Evolutionary conservation across 1,140 invertebrate genomes (phyloP), one percentile per base, ranked within the genome.

Genomic region (Drosophila neocordata): DNA sequence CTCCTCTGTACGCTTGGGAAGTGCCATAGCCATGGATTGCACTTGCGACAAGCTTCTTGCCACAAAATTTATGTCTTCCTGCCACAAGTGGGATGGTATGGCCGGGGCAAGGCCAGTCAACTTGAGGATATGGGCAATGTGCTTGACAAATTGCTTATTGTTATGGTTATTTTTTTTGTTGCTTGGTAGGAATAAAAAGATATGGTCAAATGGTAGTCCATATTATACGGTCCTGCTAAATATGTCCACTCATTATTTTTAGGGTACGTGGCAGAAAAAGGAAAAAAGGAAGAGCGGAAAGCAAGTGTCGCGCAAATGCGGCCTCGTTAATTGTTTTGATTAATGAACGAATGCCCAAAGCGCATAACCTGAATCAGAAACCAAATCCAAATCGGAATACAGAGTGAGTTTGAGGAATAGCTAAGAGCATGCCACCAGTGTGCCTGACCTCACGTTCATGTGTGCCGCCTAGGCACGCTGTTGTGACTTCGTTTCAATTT

Each of bases 261-360:
- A 4, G 69, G 37, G 38, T 87, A 87, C 82, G 83, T 85, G 82
- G 22, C 22, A 78, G 75, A 87, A 87, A 65, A 69, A 64, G 13
- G 9, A 35, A 31, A 57, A 12, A 7, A 1, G 22, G n/a, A 13
- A 37, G 15, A 72, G 67, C 63, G 81, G 82, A 85, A 87, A 87
- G 82, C 78, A 87, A 87, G 80, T 75, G 83, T 79, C 80, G 83
- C 83, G 62, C 82, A 87, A 87, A 87, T 79, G 83, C 82, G 82
- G 79, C 76, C 83, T 87, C 83, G 83, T 88, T 87, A 87, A 87
- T 87, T 87, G 83, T 87, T 87, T 88, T 87, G 83, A 87, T 87
- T 87, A 87, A 87, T 87, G 83, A 88, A 87, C 84, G 65, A 35
- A 9, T 9, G 41, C 41, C 41, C 18, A 8, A 20, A 48, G 27